Evolutionary conservation across 2,113 vertebrate species (phyloP).

Genomic region (sheep (Ovis aries)): DNA sequence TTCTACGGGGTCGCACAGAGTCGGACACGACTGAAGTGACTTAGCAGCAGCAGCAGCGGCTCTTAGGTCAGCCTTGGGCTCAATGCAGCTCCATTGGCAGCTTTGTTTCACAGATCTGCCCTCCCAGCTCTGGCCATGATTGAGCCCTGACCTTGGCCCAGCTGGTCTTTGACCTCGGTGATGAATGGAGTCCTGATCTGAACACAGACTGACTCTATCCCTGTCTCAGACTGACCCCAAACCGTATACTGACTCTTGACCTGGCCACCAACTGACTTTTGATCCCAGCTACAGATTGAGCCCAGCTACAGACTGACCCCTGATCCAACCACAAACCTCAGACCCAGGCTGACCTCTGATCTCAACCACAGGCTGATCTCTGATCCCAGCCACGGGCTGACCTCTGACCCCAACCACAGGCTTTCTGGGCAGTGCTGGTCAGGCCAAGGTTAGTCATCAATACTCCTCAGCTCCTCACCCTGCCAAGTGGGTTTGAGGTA

Average conservation of each 20-base stretch:
- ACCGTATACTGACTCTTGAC: not conserved
- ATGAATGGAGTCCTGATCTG: not conserved
- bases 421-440: not conserved
- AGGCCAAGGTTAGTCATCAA: not conserved
- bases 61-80: not conserved
- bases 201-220: not conserved
- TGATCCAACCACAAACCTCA: slow-evolving; percentile 36
- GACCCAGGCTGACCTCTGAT: slow-evolving; percentile 2
- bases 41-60: no score
- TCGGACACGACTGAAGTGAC: fast-evolving
- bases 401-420: slow-evolving; percentile 10
- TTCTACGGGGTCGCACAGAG: fast-evolving
- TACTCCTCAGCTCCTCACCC: not conserved
- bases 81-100: fast-evolving
- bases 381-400: not conserved
- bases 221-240: not conserved
- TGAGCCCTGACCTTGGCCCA: not conserved
- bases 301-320: not conserved
- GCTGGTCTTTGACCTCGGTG: not conserved
- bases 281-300: not conserved
- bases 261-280: not conserved
- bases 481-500: not conserved
- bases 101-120: not conserved
- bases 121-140: not conserved
- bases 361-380: slow-evolving; percentile 12